phyloP scores from a whole-genome alignment of 2,888 invertebrate species.

The Drosophila eohydei region DNA sequence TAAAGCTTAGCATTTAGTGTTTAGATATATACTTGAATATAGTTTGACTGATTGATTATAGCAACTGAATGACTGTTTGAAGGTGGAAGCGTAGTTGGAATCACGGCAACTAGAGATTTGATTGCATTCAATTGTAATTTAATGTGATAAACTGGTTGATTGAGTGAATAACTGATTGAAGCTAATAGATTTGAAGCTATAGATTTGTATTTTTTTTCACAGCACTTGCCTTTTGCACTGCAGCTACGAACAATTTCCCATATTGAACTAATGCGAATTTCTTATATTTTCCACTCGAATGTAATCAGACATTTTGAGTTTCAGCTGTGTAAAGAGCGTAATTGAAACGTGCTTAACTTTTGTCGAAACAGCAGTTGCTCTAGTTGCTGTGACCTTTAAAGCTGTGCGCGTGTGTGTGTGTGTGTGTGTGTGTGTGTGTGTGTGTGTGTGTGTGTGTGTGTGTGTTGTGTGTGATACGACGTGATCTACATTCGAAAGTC shows the following conservation, averaged over 20 bases:
- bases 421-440: neutral
- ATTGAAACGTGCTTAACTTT: conserved; percentile 2
- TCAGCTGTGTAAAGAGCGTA: neutral
- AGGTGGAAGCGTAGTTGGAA: too few relatives aligned
- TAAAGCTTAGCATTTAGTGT: neutral
- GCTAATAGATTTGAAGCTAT: too few relatives aligned
- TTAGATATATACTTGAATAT: neutral
- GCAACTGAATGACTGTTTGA: neutral
- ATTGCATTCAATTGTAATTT: too few relatives aligned
- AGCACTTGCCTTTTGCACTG: neutral
- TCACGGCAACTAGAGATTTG: too few relatives aligned
- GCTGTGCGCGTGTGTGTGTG: neutral
- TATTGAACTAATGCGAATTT: neutral
- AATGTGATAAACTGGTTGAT: neutral
- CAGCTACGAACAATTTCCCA: neutral
- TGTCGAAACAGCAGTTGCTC: conserved; percentile 1
- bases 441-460: neutral
- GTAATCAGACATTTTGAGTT: neutral
- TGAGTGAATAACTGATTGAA: neutral
- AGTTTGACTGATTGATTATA: neutral
- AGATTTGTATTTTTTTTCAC: neutral
- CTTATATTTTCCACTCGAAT: neutral
- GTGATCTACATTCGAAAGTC: conserved; percentile 5
- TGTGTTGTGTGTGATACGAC: neutral
- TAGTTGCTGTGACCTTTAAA: conserved; percentile 6